Evolutionary conservation across 2,113 vertebrate genomes (phyloP), one percentile per base, ranked within the genome.

Genomic region (Callionymus lyra): DNA sequence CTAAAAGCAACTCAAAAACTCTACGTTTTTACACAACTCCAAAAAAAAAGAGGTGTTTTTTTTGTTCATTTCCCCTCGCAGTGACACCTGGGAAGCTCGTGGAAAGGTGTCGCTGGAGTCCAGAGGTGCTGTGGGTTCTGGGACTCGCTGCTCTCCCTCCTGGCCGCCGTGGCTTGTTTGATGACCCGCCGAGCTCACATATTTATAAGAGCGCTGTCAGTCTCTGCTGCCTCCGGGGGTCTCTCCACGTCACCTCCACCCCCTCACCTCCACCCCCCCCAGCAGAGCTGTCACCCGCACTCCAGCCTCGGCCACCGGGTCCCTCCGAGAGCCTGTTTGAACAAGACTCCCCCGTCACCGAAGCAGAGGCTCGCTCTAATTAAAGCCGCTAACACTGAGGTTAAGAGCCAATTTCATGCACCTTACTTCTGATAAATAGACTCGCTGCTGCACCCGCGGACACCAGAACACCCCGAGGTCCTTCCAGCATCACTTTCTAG

Each of bases 361-460:
- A 60, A 55, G 68, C 68, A 76, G 79, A 81, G 65, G 71, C 78
- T 71, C 79, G 82, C 80, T 81, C 80, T 83, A 85, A 86, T 86
- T 85, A 86, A 79, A 82, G 78, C 75, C 68, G 69, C 76, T 81
- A 82, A 84, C 79, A 79, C 78, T 63, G 76, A 83, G 81, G 84
- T 83, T 83, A 85, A 84, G 75, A 86, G 72, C 76, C 82, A 84
- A 85, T 86, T 84, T 86, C 81, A 84, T 86, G 81, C 80, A 79
- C 76, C 76, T 79, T 79, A 85, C 77, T 79, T 76, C 73, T 82
- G 81, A 84, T 83, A 82, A 85, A 86, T 78, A 79, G 65, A 56
- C 61, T 48, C 27, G 21, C 21, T 27, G 21, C 4, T 27, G 21
- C 21, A 27, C 8, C 21, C 21, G 21, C 21, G 21, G 21, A 4